These are phyloP conservation scores for Acanthis flammea DNA, from an alignment of 2,797 vertebrate genomes.

Conservation along the genomic window DNA sequence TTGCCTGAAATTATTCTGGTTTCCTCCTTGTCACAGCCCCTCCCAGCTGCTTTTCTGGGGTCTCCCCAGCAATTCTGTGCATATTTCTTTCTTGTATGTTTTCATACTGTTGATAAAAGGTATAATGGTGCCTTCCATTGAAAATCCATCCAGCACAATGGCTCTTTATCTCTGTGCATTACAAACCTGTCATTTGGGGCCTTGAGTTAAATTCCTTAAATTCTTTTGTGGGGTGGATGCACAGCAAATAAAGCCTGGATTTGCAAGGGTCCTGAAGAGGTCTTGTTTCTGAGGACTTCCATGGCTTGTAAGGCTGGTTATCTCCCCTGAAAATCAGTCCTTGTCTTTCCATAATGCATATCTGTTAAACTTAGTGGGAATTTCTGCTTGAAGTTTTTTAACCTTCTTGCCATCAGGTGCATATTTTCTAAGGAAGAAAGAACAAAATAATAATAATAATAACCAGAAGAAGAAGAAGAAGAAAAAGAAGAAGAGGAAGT, in stretches of 20 bases:
- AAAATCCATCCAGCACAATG: not conserved
- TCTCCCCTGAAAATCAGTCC: not conserved
- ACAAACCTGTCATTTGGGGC: not conserved
- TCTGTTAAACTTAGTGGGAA: not conserved
- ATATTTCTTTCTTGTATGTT: not conserved
- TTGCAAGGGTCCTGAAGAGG: not conserved
- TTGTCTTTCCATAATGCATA: not conserved
- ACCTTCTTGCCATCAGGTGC: not conserved
- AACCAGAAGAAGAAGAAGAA: no score
- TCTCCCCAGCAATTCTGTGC: not conserved
- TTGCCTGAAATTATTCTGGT: not conserved
- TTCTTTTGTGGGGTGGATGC: not conserved
- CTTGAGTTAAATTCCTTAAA: not conserved
- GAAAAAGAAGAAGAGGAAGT: not conserved
- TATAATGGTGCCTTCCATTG: not conserved
- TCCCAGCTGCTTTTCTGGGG: not conserved
- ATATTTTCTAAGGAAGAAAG: not conserved
- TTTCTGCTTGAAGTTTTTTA: not conserved
- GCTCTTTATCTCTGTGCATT: not conserved
- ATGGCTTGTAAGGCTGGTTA: not conserved
- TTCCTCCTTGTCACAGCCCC: not conserved
- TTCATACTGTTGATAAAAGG: not conserved
- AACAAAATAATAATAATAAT: not conserved
- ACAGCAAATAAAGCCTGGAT: not conserved
- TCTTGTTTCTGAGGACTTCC: not conserved